Evolutionary conservation across 2,888 invertebrate genomes (phyloP).

Genomic region (Leucozona laternaria): DNA sequence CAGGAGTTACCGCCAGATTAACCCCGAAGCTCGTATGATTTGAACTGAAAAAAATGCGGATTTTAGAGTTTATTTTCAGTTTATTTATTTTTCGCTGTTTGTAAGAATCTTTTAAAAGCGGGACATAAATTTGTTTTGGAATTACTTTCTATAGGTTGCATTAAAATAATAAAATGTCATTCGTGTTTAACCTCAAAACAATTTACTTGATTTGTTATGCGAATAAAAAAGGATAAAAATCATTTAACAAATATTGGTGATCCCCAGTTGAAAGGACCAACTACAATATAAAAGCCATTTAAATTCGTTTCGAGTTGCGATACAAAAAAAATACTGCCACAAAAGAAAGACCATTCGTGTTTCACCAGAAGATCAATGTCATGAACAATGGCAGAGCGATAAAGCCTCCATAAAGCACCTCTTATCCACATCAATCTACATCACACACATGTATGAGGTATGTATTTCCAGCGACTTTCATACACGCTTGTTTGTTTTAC

Average conservation of each 20-base stretch:
- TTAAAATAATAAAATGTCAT: not conserved
- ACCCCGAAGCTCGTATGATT: too few species aligned
- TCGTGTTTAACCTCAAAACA: not conserved
- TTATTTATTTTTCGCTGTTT: too few species aligned
- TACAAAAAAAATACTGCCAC: not conserved
- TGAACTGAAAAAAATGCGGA: too few species aligned
- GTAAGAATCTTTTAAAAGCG: too few species aligned
- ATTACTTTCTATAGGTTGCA: too few species aligned
- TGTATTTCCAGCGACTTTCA: slow-evolving; percentile 41
- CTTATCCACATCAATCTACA: slow-evolving; percentile 71
- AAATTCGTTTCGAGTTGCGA: slow-evolving; percentile 34
- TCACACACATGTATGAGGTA: slow-evolving; percentile 43
- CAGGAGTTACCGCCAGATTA: too few species aligned
- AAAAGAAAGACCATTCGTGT: slow-evolving; percentile 42
- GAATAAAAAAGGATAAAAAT: not conserved
- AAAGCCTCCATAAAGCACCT: slow-evolving; percentile 61
- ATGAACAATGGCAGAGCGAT: slow-evolving; percentile 54
- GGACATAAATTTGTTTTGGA: too few species aligned
- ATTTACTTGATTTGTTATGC: not conserved
- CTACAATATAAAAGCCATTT: slow-evolving; percentile 38
- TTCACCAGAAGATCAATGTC: slow-evolving; percentile 48
- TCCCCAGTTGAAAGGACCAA: not conserved
- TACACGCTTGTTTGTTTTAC: slow-evolving; percentile 58
- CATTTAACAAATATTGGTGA: not conserved
- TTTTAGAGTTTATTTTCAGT: too few species aligned